Evolutionary conservation across 2,888 invertebrate genomes (phyloP).

Genomic region (Apantesis nais): DNA sequence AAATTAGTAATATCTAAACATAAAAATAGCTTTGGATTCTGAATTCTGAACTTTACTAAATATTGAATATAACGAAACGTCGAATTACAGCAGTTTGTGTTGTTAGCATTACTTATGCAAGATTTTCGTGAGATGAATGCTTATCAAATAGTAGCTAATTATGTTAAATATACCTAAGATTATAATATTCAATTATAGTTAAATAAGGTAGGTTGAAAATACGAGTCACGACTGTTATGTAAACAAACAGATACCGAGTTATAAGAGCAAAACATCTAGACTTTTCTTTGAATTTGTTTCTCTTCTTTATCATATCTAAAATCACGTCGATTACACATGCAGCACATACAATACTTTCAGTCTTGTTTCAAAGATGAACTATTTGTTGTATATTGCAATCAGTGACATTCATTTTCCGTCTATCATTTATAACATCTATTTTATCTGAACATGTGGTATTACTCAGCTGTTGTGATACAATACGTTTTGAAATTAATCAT

Average conservation of each 20-base stretch:
- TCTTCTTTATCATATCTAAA: neutral
- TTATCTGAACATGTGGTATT: conserved; percentile 18
- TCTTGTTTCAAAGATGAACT: neutral
- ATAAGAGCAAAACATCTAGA: conserved; percentile 18
- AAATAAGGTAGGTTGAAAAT: conserved; percentile 34
- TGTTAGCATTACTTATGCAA: conserved; percentile 38
- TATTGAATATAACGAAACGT: conserved; percentile 53
- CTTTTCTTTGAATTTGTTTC: neutral
- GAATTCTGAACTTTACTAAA: conserved; percentile 60
- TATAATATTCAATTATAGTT: conserved; percentile 29
- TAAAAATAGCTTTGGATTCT: conserved; percentile 47
- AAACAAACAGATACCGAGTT: conserved; percentile 30
- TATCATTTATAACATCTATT: conserved; percentile 8
- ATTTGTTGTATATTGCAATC: neutral
- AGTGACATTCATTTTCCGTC: conserved; percentile 11
- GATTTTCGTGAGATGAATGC: conserved; percentile 49
- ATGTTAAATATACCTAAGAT: conserved; percentile 28
- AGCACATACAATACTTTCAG: neutral
- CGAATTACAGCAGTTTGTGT: conserved; percentile 50
- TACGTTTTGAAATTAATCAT: conserved; percentile 47
- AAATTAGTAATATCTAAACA: conserved; percentile 57
- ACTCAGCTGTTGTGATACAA: conserved; percentile 38
- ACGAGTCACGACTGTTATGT: conserved; percentile 38
- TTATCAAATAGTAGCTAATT: conserved; percentile 43
- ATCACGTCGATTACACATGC: neutral